These are phyloP conservation scores for Ceratina australensis DNA, from an alignment of 1,140 invertebrate species.

Conservation along the genomic window DNA sequence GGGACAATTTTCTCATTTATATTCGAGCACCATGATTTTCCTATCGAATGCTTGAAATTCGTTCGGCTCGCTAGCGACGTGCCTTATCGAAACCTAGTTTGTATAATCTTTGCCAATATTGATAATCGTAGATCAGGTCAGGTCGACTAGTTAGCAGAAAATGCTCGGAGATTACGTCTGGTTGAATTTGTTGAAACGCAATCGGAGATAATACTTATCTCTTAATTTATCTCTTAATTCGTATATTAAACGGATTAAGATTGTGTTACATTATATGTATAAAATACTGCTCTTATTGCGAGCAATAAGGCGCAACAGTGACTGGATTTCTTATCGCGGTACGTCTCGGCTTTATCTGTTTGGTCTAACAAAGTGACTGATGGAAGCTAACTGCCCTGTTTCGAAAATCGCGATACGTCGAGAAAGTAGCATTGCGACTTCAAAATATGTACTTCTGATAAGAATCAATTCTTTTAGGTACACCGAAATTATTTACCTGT, in stretches of 20 bases:
- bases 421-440: not conserved
- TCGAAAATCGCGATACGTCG: not conserved
- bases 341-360: constrained; percentile 1
- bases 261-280: not conserved
- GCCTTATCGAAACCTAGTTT: not conserved
- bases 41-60: not conserved
- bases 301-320: not conserved
- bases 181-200: not conserved
- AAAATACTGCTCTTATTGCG: not conserved
- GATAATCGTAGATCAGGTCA: not conserved
- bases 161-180: not conserved
- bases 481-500: not conserved
- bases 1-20: not conserved
- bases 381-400: not conserved
- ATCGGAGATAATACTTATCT: no score
- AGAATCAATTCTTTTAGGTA: not conserved
- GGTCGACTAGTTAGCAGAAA: not conserved
- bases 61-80: not conserved
- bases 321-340: not conserved
- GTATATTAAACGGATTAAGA: no score
- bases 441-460: not conserved
- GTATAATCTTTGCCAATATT: not conserved
- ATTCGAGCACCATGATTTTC: not conserved
- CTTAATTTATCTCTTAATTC: no score
- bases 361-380: constrained; percentile 6